Evolutionary conservation across 2,888 invertebrate species (phyloP).

Genomic region (Acronicta alni): DNA sequence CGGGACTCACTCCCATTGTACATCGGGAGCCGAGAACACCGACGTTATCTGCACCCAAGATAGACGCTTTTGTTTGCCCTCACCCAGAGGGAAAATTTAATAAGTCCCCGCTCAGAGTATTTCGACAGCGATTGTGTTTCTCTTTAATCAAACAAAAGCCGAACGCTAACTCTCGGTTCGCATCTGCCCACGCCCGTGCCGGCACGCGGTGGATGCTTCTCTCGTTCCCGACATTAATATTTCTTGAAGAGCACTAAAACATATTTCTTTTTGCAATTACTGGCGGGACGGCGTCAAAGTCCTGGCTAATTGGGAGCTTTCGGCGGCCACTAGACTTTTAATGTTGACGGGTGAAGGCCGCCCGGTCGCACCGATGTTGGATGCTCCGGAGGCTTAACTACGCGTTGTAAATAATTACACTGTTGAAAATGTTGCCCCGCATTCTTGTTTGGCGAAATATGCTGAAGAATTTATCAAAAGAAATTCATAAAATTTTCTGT

Average conservation of each 20-base stretch:
- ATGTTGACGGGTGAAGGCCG: slow-evolving; percentile 67
- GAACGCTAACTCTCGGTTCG: slow-evolving; percentile 63
- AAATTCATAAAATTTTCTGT: slow-evolving; percentile 54
- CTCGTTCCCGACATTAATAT: slow-evolving; percentile 72
- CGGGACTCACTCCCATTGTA: slow-evolving; percentile 71
- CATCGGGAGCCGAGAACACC: slow-evolving; percentile 70
- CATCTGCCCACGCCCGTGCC: slow-evolving; percentile 53
- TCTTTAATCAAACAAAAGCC: slow-evolving; percentile 79
- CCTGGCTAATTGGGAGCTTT: slow-evolving; percentile 86
- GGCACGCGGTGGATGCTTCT: slow-evolving; percentile 46
- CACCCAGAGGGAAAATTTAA: slow-evolving; percentile 81
- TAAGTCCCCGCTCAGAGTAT: slow-evolving; percentile 76
- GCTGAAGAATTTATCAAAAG: slow-evolving; percentile 58
- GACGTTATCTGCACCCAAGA: slow-evolving; percentile 83
- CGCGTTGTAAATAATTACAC: slow-evolving; percentile 74
- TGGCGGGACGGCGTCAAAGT: slow-evolving; percentile 78
- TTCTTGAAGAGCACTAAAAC: slow-evolving; percentile 75
- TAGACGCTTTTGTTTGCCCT: slow-evolving; percentile 81
- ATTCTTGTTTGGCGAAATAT: slow-evolving; percentile 69
- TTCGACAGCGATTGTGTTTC: slow-evolving; percentile 77
- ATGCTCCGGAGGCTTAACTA: slow-evolving; percentile 59
- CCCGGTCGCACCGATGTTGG: slow-evolving; percentile 59
- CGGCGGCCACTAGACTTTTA: slow-evolving; percentile 81
- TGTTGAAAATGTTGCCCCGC: slow-evolving; percentile 62
- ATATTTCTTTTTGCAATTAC: slow-evolving; percentile 85